Evolutionary conservation across 2,113 vertebrate genomes (phyloP), one percentile per base, ranked within the genome.

Genomic region (Notothenia coriiceps): DNA sequence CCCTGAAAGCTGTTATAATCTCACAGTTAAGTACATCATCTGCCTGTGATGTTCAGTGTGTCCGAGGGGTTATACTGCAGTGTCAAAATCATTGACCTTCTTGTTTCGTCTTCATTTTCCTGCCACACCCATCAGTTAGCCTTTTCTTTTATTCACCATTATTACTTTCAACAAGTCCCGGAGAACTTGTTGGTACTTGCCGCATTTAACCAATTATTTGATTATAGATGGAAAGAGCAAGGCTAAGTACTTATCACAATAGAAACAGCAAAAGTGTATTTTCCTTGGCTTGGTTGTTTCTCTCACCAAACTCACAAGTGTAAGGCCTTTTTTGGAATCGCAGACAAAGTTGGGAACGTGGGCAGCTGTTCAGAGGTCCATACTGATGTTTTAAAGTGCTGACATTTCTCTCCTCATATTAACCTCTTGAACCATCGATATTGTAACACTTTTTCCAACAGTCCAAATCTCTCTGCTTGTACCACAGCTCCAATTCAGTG

Each of bases 221-320:
- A 79, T 82, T 33, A 18, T 8, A 12, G 59, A 76, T 68, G 15
- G 12, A 18, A 56, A 2, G 0, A 46, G 56, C 60, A 12, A 72
- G 10, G 18, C 61, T 61, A 70, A 62, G 82, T 73, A 80, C 78
- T 75, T 82, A 82, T 86, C 68, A 63, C 51, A 68, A 33, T 5
- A 15, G 22, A 49, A 52, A 52, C 51, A 75, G 66, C 18, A 71
- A 29, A 74, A 10, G 20, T 7, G 43, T 33, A 18, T 61, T 69
- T 67, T 57, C n/a, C 50, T 29, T 46, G 12, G 57, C 56, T 63
- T 35, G 0, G 54, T 54, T 80, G 73, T 65, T 70, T 74, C 64
- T 62, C 18, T n/a, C 12, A 59, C 71, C 67, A 70, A 18, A 40
- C 7, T 40, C 35, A 40, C 35, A 43, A 49, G 9, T 82, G 43